A percentile compares a stretch with the other conserved stretches of the same genome.
Evolutionary conservation across 1,140 invertebrate species (phyloP).

Genomic region (Calycopis cecrops): DNA sequence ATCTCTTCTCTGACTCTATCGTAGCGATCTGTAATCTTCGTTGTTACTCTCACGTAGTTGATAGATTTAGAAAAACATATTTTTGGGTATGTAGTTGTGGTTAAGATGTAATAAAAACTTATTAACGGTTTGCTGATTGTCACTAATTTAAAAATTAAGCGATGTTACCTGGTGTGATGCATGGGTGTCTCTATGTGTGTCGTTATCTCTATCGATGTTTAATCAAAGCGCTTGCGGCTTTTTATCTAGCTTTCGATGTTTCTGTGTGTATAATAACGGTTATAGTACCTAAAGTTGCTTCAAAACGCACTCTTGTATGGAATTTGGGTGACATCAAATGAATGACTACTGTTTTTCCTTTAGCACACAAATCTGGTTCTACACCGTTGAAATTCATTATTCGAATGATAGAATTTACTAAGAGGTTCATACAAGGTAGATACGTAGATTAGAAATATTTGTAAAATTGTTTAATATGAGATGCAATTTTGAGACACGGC

Average conservation of each 20-base stretch:
- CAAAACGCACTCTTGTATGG: slow-evolving; percentile 45
- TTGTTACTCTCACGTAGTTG: slow-evolving; percentile 61
- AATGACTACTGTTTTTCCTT: neutral
- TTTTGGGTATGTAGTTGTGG: slow-evolving; percentile 64
- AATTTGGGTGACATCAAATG: slow-evolving; percentile 72
- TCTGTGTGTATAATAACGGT: slow-evolving; percentile 19
- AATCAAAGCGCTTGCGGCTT: slow-evolving; percentile 45
- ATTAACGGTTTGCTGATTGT: slow-evolving; percentile 53
- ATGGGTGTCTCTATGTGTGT: slow-evolving; percentile 37
- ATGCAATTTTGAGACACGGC: slow-evolving; percentile 35
- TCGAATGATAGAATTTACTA: slow-evolving; percentile 58
- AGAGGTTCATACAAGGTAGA: slow-evolving; percentile 73
- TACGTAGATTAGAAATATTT: slow-evolving; percentile 62
- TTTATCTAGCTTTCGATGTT: slow-evolving; percentile 64
- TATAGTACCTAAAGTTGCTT: slow-evolving; percentile 49
- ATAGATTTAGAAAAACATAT: slow-evolving; percentile 54
- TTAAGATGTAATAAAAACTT: slow-evolving; percentile 48
- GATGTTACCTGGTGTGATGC: slow-evolving; percentile 18
- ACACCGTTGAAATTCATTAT: neutral
- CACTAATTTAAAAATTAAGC: slow-evolving; percentile 58
- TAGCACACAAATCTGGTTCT: too few relatives aligned
- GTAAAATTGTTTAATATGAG: slow-evolving; percentile 47
- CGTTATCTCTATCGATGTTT: slow-evolving; percentile 51
- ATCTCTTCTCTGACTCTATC: slow-evolving; percentile 45
- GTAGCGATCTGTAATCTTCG: slow-evolving; percentile 54